Base-by-base conservation (phyloP, 2,888 invertebrate species). In the Drosophila imparisetae region DNA sequence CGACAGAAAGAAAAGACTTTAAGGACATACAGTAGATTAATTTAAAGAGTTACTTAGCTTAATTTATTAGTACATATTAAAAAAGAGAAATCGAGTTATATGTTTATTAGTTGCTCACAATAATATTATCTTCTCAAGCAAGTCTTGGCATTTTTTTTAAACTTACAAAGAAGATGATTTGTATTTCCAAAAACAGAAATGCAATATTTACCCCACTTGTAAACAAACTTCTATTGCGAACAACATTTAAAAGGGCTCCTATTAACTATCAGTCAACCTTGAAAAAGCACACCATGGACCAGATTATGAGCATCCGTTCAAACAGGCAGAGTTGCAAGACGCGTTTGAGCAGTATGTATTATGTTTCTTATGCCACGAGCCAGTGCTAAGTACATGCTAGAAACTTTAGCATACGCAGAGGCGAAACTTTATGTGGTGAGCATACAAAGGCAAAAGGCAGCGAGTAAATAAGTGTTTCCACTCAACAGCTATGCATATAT, bases 341-440 rank as follows among this genome's bases (percentile, higher is more conserved):
- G 18, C 15, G 18, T 27, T 55, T 50, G 10, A 8, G 30, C 11
- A 52, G 15, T 29, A 34, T 36, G 11, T 52, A 53, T 70, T 53
- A 52, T 40, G 34, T 54, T 60, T 7, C 54, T 13, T 40, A 0
- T 27, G 48, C n/a, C 52, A 49, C n/a, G 18, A 58, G 34, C 24
- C 36, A 50, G 40, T 32, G 11, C 36, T 21, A 10, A 45, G 60
- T 32, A 58, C 59, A 7, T 49, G 53, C 3, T 40, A 49, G 49
- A n/a, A 62, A 54, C n/a, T 59, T 42, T 70, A 27, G 71, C 60
- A 68, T 53, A 63, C 68, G 57, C 54, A 66, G 76, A 65, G 68
- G 72, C 58, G 61, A 38, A 66, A 64, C 63, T 54, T 78, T 71
- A 38, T 58, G 29, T 66, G 52, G 32, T 36, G 24, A 68, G n/a